These are phyloP conservation scores for Ceratothoa steindachneri DNA, from an alignment of 2,888 invertebrate genomes.

Conservation along the genomic window DNA sequence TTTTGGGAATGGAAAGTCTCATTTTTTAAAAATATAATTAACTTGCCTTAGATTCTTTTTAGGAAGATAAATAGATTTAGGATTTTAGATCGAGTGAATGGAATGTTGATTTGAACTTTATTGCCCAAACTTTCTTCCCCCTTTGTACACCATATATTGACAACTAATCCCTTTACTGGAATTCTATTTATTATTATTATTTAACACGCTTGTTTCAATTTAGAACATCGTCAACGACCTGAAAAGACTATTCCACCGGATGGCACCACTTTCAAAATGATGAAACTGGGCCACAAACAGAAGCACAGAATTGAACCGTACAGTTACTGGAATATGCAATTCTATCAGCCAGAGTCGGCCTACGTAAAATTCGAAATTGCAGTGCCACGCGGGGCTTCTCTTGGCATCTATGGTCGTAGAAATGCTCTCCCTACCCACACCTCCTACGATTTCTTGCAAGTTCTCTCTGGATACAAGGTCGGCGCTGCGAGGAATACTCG, in stretches of 20 bases:
- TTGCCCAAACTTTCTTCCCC: too few species aligned
- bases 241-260: slow-evolving; percentile 67
- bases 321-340: slow-evolving; percentile 96
- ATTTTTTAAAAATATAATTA: too few species aligned
- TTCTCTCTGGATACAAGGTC: slow-evolving; percentile 36
- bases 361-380: slow-evolving; percentile 92
- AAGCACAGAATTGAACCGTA: slow-evolving; percentile 86
- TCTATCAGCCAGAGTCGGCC: slow-evolving; percentile 87
- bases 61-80: too few species aligned
- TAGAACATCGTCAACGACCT: slow-evolving; percentile 38
- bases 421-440: slow-evolving; percentile 94
- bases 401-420: slow-evolving; percentile 89
- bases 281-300: slow-evolving; percentile 78
- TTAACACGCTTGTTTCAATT: too few species aligned
- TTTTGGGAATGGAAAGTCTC: too few species aligned
- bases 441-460: slow-evolving; percentile 84
- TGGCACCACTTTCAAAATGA: slow-evolving; percentile 86
- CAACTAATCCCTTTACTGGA: too few species aligned
- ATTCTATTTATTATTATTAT: too few species aligned
- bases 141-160: too few species aligned
- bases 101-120: too few species aligned
- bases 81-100: too few species aligned
- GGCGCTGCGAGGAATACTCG: slow-evolving; percentile 18
- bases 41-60: too few species aligned
- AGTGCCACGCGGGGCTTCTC: slow-evolving; percentile 80